Base-by-base conservation (phyloP, 2,113 vertebrate species). In the Aleadryas rufinucha region DNA sequence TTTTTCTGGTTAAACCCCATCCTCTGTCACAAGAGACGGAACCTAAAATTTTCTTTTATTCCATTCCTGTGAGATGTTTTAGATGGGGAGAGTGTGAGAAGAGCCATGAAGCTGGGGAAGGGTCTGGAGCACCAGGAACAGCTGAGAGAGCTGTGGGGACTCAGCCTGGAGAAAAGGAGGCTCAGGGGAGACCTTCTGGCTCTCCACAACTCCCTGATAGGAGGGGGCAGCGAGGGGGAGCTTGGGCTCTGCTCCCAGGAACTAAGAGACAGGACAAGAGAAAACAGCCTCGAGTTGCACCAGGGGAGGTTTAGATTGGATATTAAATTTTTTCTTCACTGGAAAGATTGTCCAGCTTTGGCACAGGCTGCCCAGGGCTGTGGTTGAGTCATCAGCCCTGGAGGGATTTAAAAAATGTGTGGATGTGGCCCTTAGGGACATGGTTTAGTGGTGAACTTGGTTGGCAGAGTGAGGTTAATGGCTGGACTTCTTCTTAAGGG, bases 241-340 rank as follows among this genome's bases (percentile, higher is more conserved):
- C n/a, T 33, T 0, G 0, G 35, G 33, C n/a, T 76, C 28, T 37
- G 21, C 44, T 79, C 19, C 26, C 15, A 57, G 17, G 35, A 18
- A 27, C 21, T 15, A 47, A 45, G 14, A 21, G 4, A 47, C 9
- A 61, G 37, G 17, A 42, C 0, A 0, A 28, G 57, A 53, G 27
- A 1, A 47, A 49, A 63, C 1, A 2, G 8, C 15, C 28, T 57
- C 6, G 4, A 16, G 20, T 5, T 52, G 11, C 0, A 0, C 26
- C 5, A 64, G 30, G 2, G 16, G 23, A 77, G 4, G 17, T 57
- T 71, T 30, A 57, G 16, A 8, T 14, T 47, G 37, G 16, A 8
- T 35, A 27, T 50, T 28, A 37, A 52, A 6, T 4, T 33, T 78
- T 6, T 35, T 64, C 6, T 24, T 39, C 2, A 6, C 24, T 2